Base-by-base conservation (phyloP, 2,888 invertebrate genomes). In the Melieria crassipennis region DNA sequence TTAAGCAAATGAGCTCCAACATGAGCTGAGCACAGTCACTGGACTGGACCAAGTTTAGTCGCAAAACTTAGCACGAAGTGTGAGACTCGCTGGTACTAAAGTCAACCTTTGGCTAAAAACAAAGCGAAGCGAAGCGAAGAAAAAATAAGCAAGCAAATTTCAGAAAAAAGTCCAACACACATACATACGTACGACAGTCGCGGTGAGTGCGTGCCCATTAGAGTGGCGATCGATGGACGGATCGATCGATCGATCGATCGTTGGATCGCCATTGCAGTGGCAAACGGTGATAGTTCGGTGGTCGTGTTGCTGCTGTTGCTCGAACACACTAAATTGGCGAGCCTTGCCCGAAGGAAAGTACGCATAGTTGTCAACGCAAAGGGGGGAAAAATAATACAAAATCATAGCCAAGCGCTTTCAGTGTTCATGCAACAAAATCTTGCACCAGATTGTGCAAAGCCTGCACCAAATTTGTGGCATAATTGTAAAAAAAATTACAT, bases 1-100 rank as follows among this genome's bases (percentile, higher is more conserved):
- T 73, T 75, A 74, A 73, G 73, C 75, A 75, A 75, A 75, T 75
- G 75, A 75, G 75, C 74, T 62, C 50, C 74, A 72, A 47, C 70
- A 61, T 10, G 48, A 47, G 48, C n/a, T 50, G 30, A 30, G 30
- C n/a, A 42, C 64, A 43, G 46, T 63, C 55, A 45, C 50, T 61
- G 56, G 62, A 55, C 63, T 64, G 71, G 74, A 65, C 72, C 70
- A 68, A 73, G 75, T 75, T 75, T 75, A 75, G 75, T 75, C 72
- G 75, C 70, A 65, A 75, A 75, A 65, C 74, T 73, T 65, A 75
- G 69, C 73, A 70, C 73, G 72, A 69, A 74, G 71, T 63, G 73
- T 72, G 74, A 70, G 74, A 73, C 70, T 65, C 75, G 70, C 55
- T 69, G 42, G 46, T 57, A 48, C 43, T 46, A 55, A 55, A 65